A percentile compares a stretch with the other conserved stretches of the same genome.
phyloP scores from a whole-genome alignment of 2,888 invertebrate species.

The Hipparchia semele region DNA sequence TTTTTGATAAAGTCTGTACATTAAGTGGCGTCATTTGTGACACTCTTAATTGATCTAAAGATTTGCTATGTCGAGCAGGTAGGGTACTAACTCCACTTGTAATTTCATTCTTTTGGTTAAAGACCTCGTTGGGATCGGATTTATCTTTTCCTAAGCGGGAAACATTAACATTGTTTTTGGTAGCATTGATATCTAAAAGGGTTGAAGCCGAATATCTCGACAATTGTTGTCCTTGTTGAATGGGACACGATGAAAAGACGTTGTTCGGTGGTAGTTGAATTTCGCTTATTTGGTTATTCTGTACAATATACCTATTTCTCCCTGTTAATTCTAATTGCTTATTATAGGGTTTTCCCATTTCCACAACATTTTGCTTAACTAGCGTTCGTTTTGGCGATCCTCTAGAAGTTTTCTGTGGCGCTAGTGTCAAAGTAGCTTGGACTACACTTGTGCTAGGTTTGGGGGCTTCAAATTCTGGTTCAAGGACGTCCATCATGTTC shows the following conservation, averaged over 20 bases:
- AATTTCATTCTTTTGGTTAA: constrained; percentile 70
- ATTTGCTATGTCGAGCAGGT: constrained; percentile 91
- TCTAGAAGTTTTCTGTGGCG: constrained; percentile 80
- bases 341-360: constrained; percentile 68
- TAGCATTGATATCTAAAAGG: constrained; percentile 72
- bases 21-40: constrained; percentile 70
- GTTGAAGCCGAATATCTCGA: constrained; percentile 85
- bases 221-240: constrained; percentile 75
- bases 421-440: constrained; percentile 85
- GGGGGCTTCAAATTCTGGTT: constrained; percentile 80
- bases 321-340: constrained; percentile 77
- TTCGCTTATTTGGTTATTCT: constrained; percentile 80
- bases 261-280: constrained; percentile 75
- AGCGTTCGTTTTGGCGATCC: constrained; percentile 76
- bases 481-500: constrained; percentile 79
- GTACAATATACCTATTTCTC: constrained; percentile 78
- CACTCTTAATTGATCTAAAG: constrained; percentile 89
- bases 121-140: constrained; percentile 59
- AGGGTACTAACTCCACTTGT: constrained; percentile 80
- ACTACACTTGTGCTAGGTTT: constrained; percentile 79
- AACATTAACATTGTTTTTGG: constrained; percentile 59
- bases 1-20: constrained; percentile 64
- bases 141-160: constrained; percentile 62
- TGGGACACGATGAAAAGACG: constrained; percentile 70
- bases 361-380: constrained; percentile 73